Conservation (phyloP, 2,888 invertebrate genomes). For the Trichogramma dendrolimi region DNA sequence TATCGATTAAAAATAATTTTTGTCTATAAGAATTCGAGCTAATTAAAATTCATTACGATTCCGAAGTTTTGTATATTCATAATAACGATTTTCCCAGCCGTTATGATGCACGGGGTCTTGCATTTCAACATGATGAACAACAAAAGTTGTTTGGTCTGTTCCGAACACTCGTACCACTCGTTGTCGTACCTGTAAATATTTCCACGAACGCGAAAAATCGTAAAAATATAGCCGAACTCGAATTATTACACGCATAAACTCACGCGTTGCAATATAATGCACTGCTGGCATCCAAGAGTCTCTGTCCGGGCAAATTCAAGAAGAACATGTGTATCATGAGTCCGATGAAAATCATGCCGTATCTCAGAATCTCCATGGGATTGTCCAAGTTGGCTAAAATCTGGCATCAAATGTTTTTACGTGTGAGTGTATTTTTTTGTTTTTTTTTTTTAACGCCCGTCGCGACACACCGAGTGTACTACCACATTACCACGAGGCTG, state of each 20-base stretch:
- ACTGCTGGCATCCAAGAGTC: conserved; percentile 1
- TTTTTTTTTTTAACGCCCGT: neutral
- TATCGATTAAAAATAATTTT: neutral
- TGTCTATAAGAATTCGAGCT: neutral
- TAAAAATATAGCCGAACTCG: neutral
- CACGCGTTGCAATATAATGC: conserved; percentile 2
- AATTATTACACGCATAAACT: neutral
- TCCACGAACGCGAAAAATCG: neutral
- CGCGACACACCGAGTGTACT: neutral
- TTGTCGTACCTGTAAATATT: conserved; percentile 1
- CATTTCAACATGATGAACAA: neutral
- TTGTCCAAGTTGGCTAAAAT: conserved; percentile 1
- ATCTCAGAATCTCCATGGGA: conserved; percentile 5
- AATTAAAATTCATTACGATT: neutral
- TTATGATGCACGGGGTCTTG: neutral
- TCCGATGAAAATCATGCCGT: conserved; percentile 5
- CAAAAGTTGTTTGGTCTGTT: neutral
- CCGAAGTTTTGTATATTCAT: conserved; percentile 7
- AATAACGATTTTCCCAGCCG: conserved; percentile 1
- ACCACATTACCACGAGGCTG: conserved; percentile 3
- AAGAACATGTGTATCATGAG: conserved; percentile 15
- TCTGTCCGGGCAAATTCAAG: conserved; percentile 14
- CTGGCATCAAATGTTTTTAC: neutral
- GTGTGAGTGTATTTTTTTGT: neutral
- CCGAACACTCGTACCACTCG: conserved; percentile 6